Evolutionary conservation across 2,888 invertebrate genomes (phyloP), one percentile per base, ranked within the genome.

Genomic region (Megastigmus dorsalis): DNA sequence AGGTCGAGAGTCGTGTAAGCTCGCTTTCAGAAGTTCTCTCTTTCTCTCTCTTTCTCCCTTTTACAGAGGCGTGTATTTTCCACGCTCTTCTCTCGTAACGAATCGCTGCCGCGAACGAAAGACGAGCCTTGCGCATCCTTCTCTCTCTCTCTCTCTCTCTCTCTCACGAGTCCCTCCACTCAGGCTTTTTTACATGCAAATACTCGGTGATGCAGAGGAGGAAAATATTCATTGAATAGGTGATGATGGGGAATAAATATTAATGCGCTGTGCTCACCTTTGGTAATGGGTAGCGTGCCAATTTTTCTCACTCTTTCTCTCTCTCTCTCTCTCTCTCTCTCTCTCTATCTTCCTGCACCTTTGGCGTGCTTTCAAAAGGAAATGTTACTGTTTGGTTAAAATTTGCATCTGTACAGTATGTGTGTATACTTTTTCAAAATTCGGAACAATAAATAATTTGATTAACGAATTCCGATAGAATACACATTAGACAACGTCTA

Each of bases 101-200:
- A 72, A 72, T 72, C 43, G 52, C 48, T 63, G 41, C 10, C 7
- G 18, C 43, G n/a, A 52, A 20, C 41, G 38, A 3, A 33, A 9
- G 18, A 36, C 36, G 28, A 54, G 43, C 36, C 28, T 54, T 33
- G 36, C 50, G 45, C 26, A 43, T 45, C 36, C 23, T n/a, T 45
- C 38, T 18, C 36, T 9, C 20, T 41, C 43, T 45, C 26, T 9
- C n/a, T n/a, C n/a, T n/a, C n/a, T 28, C 33, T 33, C 9, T 33
- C 33, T 26, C 60, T 45, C n/a, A n/a, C n/a, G n/a, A n/a, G n/a
- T n/a, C n/a, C n/a, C n/a, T n/a, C n/a, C n/a, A n/a, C n/a, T n/a
- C n/a, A n/a, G n/a, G n/a, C n/a, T n/a, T n/a, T 59, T 50, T 50
- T 38, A 55, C 66, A 33, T 48, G 50, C 54, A 38, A 73, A 73